Base-by-base conservation (phyloP, 2,113 vertebrate species). In the Hemichromis elongatus region DNA sequence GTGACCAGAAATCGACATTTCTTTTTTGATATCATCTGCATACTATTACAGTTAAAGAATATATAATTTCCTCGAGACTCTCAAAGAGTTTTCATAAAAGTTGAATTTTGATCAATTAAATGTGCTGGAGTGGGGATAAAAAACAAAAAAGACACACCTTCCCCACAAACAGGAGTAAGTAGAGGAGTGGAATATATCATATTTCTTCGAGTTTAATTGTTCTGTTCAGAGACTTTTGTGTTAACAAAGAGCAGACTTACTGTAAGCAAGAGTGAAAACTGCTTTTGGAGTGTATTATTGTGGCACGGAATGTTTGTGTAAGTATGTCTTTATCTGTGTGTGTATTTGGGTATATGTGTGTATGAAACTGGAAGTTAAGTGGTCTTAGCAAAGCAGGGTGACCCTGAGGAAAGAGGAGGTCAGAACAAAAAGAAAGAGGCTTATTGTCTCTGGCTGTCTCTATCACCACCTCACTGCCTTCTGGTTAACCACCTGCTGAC, bases 311-410 rank as follows among this genome's bases (percentile, higher is more conserved):
- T 85, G 68, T 84, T 87, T 84, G 63, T 77, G 21, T 40, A 19
- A 84, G 28, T 81, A 37, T 80, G 50, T 86, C 33, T 84, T 28
- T 88, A 50, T 80, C 28, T 85, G 16, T 88, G 50, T 80, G 24
- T 82, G 30, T 86, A 61, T 70, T 24, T 80, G 70, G 56, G 45
- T 26, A 40, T 19, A 66, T 57, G 78, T 81, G 56, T 87, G 61
- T 47, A 40, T 80, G 77, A 90, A 82, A 70, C 88, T 82, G 88
- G 88, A 87, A 84, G 88, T 90, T 88, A 93, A 91, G 90, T 90
- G 88, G 85, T 89, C 75, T 37, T 45, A 87, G 77, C 61, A 77
- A 85, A 89, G 68, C 79, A 81, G 50, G 11, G 66, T 89, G 77
- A 92, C 87, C 91, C 83, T 70, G 68, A 88, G 79, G 70, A 84